phyloP scores from a whole-genome alignment of 2,113 vertebrate genomes.

The Mola mola region DNA sequence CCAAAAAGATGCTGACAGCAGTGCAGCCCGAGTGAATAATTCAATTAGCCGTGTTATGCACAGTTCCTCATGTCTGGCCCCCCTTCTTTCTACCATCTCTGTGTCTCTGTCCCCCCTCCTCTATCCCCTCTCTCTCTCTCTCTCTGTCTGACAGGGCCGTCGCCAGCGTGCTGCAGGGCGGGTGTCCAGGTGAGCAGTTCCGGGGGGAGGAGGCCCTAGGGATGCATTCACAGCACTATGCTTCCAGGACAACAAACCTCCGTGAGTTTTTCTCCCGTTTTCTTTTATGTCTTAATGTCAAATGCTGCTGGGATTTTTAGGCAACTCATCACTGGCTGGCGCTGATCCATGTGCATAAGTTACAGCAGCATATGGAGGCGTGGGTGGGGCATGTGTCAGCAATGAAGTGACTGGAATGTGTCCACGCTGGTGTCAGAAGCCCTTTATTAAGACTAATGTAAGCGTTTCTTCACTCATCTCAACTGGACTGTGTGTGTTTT shows the following conservation, averaged over 20 bases:
- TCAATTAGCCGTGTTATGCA: conserved; percentile 47
- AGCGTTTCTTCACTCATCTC: neutral
- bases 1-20: conserved; percentile 33
- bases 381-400: conserved; percentile 42
- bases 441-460: conserved; percentile 7
- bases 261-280: conserved; percentile 84
- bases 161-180: conserved; percentile 94
- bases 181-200: conserved; percentile 90
- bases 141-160: conserved; percentile 87
- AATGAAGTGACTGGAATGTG: neutral
- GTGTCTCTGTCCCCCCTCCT: neutral
- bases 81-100: neutral
- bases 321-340: conserved; percentile 16
- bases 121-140: neutral
- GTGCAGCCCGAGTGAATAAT: conserved; percentile 51
- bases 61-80: conserved; percentile 44
- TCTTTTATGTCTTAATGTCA: neutral
- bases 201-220: conserved; percentile 93
- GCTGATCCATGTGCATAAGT: conserved; percentile 21
- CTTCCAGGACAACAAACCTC: conserved; percentile 89
- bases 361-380: conserved; percentile 22
- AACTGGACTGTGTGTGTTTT: conserved; percentile 1
- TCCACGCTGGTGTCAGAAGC: conserved; percentile 16
- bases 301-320: conserved; percentile 8
- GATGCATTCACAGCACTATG: conserved; percentile 92